phyloP scores from a whole-genome alignment of 2,888 invertebrate genomes.

The Agrilus biguttatus region DNA sequence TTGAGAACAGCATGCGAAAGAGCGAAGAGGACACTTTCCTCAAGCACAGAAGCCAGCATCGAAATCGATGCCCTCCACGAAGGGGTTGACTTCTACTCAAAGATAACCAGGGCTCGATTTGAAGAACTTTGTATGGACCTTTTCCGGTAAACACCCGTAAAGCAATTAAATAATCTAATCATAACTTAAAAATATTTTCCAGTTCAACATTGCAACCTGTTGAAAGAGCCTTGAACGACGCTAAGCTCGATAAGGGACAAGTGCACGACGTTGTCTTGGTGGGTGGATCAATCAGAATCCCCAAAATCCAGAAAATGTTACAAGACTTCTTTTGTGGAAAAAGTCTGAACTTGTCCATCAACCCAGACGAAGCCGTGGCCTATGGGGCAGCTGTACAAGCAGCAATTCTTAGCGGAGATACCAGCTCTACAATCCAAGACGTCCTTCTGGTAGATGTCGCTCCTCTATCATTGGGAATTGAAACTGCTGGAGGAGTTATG shows the following conservation, averaged over 20 bases:
- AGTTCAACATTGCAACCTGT: conserved; percentile 66
- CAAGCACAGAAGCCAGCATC: conserved; percentile 62
- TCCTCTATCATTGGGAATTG: conserved; percentile 63
- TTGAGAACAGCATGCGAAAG: conserved; percentile 76
- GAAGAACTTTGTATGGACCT: conserved; percentile 84
- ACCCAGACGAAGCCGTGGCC: conserved; percentile 86
- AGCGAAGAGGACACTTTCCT: conserved; percentile 63
- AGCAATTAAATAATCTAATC: no score
- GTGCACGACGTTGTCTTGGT: conserved; percentile 75
- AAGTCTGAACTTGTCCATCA: conserved; percentile 77
- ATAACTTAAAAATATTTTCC: no score
- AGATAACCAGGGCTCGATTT: conserved; percentile 68
- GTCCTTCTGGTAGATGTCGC: conserved; percentile 71
- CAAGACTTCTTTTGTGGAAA: conserved; percentile 72
- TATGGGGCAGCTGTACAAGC: conserved; percentile 92
- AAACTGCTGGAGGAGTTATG: conserved; percentile 76
- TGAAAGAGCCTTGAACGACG: conserved; percentile 67
- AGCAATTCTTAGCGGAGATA: conserved; percentile 62
- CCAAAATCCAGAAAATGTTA: conserved; percentile 77
- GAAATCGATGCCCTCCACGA: conserved; percentile 85
- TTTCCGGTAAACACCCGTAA: conserved; percentile 29
- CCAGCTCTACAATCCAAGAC: conserved; percentile 60
- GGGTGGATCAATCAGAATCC: conserved; percentile 84
- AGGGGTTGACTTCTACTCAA: conserved; percentile 83
- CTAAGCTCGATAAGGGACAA: conserved; percentile 68